Base-by-base conservation (phyloP, 2,888 invertebrate species). In the Leptinotarsa haldemani region DNA sequence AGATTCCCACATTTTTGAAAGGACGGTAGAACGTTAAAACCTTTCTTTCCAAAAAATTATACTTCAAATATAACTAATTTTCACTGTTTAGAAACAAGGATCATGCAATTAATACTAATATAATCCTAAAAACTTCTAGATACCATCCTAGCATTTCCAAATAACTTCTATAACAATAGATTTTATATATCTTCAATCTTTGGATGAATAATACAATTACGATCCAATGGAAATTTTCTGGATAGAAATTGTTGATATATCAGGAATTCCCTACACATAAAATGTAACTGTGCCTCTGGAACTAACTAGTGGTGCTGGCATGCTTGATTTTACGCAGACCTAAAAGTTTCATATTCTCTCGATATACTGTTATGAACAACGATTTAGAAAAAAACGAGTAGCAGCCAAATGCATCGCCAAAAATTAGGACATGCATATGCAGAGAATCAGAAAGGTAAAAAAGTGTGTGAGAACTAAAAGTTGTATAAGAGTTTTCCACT, bases 391-490 rank as follows among this genome's bases (percentile, higher is more conserved):
- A 84, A 85, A 85, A 87, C 86, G 87, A 83, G 83, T 83, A 87
- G 83, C 87, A 87, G 86, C 86, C 87, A 87, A 82, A 87, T 87
- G 87, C 87, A 86, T 87, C 85, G 87, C 87, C 86, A 87, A 86
- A 85, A 85, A 85, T 85, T 84, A 85, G 83, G 77, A 80, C 86
- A 87, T 87, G 86, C 86, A 87, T 85, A 87, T 86, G 86, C 86
- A 87, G 85, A 87, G 84, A 85, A 83, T 82, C 82, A 83, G 84
- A 84, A 84, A 82, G 81, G 83, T 79, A 83, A 82, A 77, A 80
- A 82, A 81, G 79, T 78, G 79, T 79, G 80, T 81, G 83, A 82
- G 82, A 80, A 82, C 80, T 81, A 79, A 77, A 78, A 79, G 76
- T 53, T 52, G 63, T 69, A 73, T 65, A 12, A 40, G 9, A 40